These are phyloP conservation scores for Tenrec ecaudatus DNA, from an alignment of 2,113 vertebrate species.

Conservation along the genomic window DNA sequence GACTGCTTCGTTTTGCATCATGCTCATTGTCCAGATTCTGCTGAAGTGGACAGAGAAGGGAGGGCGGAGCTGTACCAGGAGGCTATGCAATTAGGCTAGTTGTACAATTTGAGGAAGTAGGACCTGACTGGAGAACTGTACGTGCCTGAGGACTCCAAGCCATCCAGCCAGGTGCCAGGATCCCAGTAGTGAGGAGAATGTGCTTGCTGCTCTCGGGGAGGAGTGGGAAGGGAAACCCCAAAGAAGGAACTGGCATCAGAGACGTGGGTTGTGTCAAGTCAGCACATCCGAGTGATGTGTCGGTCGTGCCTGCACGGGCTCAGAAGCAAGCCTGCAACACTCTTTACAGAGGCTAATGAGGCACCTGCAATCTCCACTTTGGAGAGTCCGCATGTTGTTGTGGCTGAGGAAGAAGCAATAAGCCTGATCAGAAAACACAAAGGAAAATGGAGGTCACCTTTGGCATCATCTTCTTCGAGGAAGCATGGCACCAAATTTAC, in stretches of 20 bases:
- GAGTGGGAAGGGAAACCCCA: neutral
- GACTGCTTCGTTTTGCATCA: constrained; percentile 5
- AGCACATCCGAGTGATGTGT: constrained; percentile 44
- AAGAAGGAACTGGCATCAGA: constrained; percentile 14
- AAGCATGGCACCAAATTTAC: neutral
- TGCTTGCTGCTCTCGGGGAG: neutral
- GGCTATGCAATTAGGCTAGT: neutral
- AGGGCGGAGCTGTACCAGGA: neutral
- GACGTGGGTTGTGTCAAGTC: constrained; percentile 26
- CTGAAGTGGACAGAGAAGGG: neutral
- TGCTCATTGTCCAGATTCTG: neutral
- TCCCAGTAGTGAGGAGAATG: neutral
- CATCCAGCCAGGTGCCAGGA: neutral
- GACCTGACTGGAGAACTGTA: neutral
- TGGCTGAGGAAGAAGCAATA: constrained; percentile 19
- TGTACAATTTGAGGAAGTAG: constrained; percentile 9
- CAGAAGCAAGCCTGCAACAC: neutral
- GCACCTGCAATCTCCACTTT: constrained; percentile 47
- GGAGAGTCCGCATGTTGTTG: constrained; percentile 17
- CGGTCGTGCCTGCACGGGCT: constrained; percentile 60
- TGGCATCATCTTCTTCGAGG: neutral
- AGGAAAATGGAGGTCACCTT: neutral
- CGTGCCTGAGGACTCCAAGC: neutral
- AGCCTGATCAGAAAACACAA: constrained; percentile 33
- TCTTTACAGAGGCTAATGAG: constrained; percentile 70